These are phyloP conservation scores for Lethocerus indicus DNA, from an alignment of 1,140 invertebrate genomes.

Conservation along the genomic window DNA sequence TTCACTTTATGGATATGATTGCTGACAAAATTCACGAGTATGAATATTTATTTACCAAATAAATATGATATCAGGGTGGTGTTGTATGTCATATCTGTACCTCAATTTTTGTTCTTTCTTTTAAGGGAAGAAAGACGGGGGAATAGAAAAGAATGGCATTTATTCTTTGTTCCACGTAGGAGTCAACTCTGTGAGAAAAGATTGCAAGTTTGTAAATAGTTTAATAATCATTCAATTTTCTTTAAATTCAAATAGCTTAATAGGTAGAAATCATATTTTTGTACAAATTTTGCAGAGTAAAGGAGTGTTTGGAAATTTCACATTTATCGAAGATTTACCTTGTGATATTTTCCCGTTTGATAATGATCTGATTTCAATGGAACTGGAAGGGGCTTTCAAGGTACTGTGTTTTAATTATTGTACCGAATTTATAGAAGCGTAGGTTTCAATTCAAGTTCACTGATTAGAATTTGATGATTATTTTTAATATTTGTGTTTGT, in stretches of 20 bases:
- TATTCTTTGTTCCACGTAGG: constrained; percentile 78
- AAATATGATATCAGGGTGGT: no score
- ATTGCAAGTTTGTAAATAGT: constrained; percentile 29
- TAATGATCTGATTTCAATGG: constrained; percentile 84
- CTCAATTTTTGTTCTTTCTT: constrained; percentile 7
- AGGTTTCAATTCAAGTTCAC: no score
- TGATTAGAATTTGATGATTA: no score
- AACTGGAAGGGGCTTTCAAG: constrained; percentile 60
- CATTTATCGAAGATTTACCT: constrained; percentile 64
- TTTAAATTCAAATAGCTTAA: background rate
- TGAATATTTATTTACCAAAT: constrained; percentile 10
- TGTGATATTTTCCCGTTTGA: constrained; percentile 85
- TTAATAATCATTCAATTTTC: background rate
- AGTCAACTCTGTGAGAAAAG: constrained; percentile 70
- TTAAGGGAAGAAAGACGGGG: constrained; percentile 25
- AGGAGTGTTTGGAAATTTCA: constrained; percentile 63
- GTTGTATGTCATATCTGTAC: constrained; percentile 3
- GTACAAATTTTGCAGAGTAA: constrained; percentile 41
- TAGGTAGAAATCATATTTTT: constrained; percentile 3
- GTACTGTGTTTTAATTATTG: no score
- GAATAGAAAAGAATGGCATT: constrained; percentile 42
- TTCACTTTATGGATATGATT: constrained; percentile 70
- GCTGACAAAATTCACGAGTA: constrained; percentile 63
- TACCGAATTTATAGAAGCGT: no score
- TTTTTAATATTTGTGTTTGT: no score